Base-by-base conservation (phyloP, 2,797 vertebrate species). In the Thunnus albacares region DNA sequence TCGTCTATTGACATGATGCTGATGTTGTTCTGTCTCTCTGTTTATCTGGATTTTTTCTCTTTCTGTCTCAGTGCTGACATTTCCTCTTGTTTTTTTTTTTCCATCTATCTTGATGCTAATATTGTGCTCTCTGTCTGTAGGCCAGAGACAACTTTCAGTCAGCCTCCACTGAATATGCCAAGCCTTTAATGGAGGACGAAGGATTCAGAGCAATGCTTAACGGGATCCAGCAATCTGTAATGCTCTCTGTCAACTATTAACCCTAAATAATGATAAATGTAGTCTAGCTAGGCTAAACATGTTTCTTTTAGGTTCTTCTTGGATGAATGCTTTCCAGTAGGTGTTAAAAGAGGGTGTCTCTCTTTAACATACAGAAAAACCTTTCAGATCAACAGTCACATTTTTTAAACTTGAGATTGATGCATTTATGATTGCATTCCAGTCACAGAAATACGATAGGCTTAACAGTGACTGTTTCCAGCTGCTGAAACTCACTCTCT, bases 121-220 rank as follows among this genome's bases (percentile, higher is more conserved):
- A 20, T 30, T 26, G n/a, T 57, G 43, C 4, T 76, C 24, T 38
- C 7, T 22, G 15, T 43, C 41, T 51, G 6, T 49, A 92, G 90
- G 0, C 80, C 1, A 80, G 20, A 17, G 1, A 38, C 0, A 0
- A 0, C 0, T 26, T 75, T 0, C 0, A n/a, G 0, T 14, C 0
- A 7, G 0, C 0, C 11, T 1, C 70, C 1, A 0, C 26, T 3
- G 79, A 79, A 0, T 0, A 10, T 2, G 1, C 0, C 0, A 5
- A 79, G 11, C 0, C 3, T 2, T 0, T 33, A 7, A 62, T 83
- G 20, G 15, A 22, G 0, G 0, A 63, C 0, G 0, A 71, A 0
- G 11, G 0, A 0, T 0, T 4, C 0, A 38, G 0, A 11, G 0
- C 0, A 0, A 0, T 0, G 0, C 20, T 90, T 0, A 1, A 26